Conservation (phyloP, 2,888 invertebrate genomes). For the Chirona hameri region DNA sequence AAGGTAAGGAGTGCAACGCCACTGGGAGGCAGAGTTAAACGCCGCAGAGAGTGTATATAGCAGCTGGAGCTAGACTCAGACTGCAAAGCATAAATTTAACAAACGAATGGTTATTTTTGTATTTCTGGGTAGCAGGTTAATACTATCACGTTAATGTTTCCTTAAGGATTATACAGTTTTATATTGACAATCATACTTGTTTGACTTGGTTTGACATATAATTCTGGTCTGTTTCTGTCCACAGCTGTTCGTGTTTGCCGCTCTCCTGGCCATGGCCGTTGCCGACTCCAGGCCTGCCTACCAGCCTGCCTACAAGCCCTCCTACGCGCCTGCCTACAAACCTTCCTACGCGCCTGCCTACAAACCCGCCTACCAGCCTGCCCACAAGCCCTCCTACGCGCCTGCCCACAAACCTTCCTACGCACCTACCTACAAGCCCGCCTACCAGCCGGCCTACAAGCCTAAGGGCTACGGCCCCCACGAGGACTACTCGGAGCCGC, state of each 20-base stretch:
- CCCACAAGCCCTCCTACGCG: conserved; percentile 13
- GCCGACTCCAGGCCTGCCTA: background rate
- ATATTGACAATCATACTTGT: too few relatives aligned
- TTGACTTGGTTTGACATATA: too few relatives aligned
- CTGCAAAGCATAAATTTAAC: too few relatives aligned
- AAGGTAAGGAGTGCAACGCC: background rate
- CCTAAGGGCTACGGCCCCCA: background rate
- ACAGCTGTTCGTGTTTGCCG: background rate
- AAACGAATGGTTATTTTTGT: too few relatives aligned
- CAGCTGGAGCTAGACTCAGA: too few relatives aligned
- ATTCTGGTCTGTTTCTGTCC: too few relatives aligned
- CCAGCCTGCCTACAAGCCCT: background rate
- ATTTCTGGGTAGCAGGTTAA: too few relatives aligned
- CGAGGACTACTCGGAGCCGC: conserved; percentile 27
- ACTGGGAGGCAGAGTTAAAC: too few relatives aligned
- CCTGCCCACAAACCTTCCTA: background rate
- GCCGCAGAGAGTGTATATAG: too few relatives aligned
- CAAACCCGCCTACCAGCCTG: background rate
- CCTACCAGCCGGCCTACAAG: conserved; percentile 22
- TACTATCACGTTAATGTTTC: too few relatives aligned
- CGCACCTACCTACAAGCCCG: background rate
- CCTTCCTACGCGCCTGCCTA: too few relatives aligned
- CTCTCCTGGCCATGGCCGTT: background rate
- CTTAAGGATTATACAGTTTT: too few relatives aligned
- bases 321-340: background rate